Percentiles rank a stretch among this genome's conserved stretches.
These are phyloP conservation scores for Urocyon cinereoargenteus DNA, from an alignment of 2,797 vertebrate species.

Conservation along the genomic window DNA sequence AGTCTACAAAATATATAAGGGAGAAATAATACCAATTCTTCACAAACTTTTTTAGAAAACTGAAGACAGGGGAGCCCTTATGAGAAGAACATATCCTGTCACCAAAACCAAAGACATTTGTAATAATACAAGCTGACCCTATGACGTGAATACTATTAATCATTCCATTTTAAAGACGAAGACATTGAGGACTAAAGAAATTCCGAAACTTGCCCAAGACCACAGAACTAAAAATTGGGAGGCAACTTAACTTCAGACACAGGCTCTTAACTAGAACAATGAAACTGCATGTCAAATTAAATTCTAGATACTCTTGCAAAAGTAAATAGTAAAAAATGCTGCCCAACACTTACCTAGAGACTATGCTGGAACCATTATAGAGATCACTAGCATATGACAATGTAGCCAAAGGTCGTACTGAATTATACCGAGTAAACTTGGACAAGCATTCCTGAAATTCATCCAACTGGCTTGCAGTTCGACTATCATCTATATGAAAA, in stretches of 20 bases:
- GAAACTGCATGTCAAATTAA: background rate
- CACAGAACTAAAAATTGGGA: background rate
- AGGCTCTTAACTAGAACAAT: background rate
- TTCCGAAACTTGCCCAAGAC: background rate
- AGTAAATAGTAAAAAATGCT: background rate
- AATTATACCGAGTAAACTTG: slow-evolving; percentile 99
- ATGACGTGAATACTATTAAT: background rate
- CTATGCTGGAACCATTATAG: slow-evolving; percentile 99
- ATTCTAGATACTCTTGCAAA: background rate
- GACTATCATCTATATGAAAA: slow-evolving; percentile 93
- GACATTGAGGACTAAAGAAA: background rate
- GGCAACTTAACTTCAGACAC: background rate
- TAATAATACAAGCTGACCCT: slow-evolving; percentile 11
- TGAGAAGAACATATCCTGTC: background rate
- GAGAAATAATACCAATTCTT: slow-evolving; percentile 39
- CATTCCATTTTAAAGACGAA: slow-evolving; percentile 14
- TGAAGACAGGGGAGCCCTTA: background rate
- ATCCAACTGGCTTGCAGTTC: slow-evolving; percentile 97
- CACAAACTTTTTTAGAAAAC: background rate
- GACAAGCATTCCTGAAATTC: slow-evolving; percentile 99
- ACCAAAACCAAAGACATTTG: background rate
- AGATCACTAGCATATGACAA: slow-evolving; percentile 99
- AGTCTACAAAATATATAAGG: slow-evolving; percentile 16
- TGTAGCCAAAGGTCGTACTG: slow-evolving; percentile 96
- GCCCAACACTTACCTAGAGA: slow-evolving; percentile 93